Percentiles rank a stretch among this genome's conserved stretches.
phyloP scores from a whole-genome alignment of 2,888 invertebrate genomes.

The Digitonthophagus gazella region DNA sequence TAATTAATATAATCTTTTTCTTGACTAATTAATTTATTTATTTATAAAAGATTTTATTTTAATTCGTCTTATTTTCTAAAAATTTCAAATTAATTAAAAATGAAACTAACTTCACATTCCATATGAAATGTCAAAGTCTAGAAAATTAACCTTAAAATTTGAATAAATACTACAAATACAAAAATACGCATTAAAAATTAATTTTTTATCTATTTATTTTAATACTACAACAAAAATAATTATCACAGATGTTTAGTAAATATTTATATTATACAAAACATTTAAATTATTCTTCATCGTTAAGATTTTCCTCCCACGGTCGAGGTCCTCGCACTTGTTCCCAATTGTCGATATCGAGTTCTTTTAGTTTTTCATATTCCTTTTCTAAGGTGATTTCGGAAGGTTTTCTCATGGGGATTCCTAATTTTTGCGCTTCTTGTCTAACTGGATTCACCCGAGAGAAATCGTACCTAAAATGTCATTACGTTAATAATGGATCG shows the following conservation, averaged over 20 bases:
- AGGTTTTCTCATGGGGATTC: conserved; percentile 64
- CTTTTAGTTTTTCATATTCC: conserved; percentile 71
- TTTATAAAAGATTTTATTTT: no score
- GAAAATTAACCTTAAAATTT: no score
- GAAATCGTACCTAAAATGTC: conserved; percentile 53
- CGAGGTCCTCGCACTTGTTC: conserved; percentile 80
- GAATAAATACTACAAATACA: no score
- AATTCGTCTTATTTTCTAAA: no score
- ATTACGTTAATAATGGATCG: neutral
- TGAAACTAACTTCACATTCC: no score
- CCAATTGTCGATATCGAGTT: conserved; percentile 78
- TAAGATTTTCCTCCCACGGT: conserved; percentile 71
- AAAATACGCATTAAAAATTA: no score
- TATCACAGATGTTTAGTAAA: neutral
- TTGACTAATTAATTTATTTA: no score
- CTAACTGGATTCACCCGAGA: conserved; percentile 56
- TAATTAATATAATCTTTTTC: no score
- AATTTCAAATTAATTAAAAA: no score
- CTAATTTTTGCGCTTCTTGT: conserved; percentile 66
- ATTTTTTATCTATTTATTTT: no score
- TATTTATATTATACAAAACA: neutral
- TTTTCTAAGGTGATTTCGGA: conserved; percentile 71
- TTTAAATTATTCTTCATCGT: conserved; percentile 18
- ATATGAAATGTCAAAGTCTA: no score
- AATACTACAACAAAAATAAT: neutral